Conservation (phyloP, 92 coral and sea anemone species). For the Epizoanthus illoricatus region DNA sequence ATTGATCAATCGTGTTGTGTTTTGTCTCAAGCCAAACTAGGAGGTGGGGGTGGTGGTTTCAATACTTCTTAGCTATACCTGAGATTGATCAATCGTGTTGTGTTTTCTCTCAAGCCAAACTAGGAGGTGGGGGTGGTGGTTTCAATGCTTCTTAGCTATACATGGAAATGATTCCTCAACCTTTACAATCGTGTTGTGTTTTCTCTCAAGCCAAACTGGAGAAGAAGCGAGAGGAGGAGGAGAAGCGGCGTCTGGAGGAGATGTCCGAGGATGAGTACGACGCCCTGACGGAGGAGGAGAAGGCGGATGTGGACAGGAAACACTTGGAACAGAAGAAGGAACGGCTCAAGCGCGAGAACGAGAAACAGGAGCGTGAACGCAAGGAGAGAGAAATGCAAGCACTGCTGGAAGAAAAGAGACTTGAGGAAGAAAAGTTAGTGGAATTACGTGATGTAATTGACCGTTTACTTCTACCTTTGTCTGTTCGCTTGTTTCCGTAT, state of each 20-base stretch:
- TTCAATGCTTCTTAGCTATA: no score
- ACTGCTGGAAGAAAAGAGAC: conserved; percentile 84
- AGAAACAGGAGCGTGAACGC: conserved; percentile 84
- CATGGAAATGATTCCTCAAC: no score
- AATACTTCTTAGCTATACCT: no score
- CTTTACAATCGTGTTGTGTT: not conserved
- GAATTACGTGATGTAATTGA: not conserved
- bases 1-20: no score
- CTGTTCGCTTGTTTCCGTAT: not conserved
- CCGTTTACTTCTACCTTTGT: not conserved
- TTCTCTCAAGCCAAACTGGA: conserved; percentile 64
- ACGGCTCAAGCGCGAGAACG: conserved; percentile 85
- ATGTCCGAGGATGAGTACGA: conserved; percentile 99
- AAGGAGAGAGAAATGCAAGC: conserved; percentile 88
- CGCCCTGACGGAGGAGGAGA: conserved; percentile 92
- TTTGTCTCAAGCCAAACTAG: no score
- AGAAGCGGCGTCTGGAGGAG: conserved; percentile 94
- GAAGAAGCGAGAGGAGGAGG: conserved; percentile 82
- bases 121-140: not conserved
- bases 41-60: no score
- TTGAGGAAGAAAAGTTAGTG: conserved; percentile 93
- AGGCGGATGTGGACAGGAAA: conserved; percentile 92
- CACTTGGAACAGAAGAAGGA: conserved; percentile 97
- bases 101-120: not conserved
- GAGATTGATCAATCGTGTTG: not conserved